Conservation (phyloP, 2,113 vertebrate species). For the Ceyx margarethae region DNA sequence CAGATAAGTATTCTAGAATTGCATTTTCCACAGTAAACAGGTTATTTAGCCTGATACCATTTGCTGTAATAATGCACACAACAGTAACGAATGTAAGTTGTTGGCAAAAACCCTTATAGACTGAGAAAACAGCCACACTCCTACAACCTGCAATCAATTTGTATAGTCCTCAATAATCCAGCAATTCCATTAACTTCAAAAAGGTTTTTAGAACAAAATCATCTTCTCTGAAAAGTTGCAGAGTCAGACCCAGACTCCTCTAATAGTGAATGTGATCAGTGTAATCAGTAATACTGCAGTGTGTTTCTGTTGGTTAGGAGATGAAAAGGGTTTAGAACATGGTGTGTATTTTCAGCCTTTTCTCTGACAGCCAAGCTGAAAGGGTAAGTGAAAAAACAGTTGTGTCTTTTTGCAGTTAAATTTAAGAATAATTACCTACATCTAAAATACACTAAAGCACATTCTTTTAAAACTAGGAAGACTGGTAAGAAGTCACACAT, state of each 20-base stretch:
- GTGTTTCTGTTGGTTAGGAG: conserved; percentile 27
- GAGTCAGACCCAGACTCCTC: background rate
- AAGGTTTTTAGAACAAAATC: background rate
- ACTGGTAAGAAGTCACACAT: background rate
- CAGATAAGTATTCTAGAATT: background rate
- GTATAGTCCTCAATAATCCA: background rate
- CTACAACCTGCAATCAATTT: background rate
- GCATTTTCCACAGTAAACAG: background rate
- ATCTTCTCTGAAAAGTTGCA: background rate
- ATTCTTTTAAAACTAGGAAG: background rate
- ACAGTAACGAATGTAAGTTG: background rate
- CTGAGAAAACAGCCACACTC: background rate
- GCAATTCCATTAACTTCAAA: background rate
- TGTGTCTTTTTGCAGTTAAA: background rate
- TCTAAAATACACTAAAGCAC: background rate
- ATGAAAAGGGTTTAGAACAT: conserved; percentile 28
- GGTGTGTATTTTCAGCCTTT: conserved; percentile 46
- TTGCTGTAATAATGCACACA: background rate
- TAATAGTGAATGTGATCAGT: background rate
- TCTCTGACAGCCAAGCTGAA: conserved; percentile 8
- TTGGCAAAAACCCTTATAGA: background rate
- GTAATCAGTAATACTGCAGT: background rate
- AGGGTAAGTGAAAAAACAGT: background rate
- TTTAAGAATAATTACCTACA: background rate
- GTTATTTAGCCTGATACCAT: background rate